Base-by-base conservation (phyloP, 2,888 invertebrate species). In the Cephus pulcher region DNA sequence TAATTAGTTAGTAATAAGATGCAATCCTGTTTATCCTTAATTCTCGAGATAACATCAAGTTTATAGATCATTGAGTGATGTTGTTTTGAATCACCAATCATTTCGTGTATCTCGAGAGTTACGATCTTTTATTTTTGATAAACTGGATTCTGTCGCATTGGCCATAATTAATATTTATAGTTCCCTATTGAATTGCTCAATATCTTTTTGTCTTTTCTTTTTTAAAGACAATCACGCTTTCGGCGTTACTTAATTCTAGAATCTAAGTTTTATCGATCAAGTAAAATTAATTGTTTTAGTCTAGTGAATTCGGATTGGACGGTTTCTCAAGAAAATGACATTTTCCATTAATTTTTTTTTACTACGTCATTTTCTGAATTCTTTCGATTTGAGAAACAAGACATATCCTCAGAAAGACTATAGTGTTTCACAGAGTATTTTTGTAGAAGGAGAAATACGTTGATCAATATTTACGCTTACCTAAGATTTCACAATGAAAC, bases 401-500 rank as follows among this genome's bases (percentile, higher is more conserved):
- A 56, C 40, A 56, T 23, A 40, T 56, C 40, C 40, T 56, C 15
- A 9, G 40, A 9, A 15, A 23, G 40, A 56, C 40, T 56, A 56
- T 23, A 56, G 40, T 23, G 40, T 56, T 56, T 56, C 1, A 56
- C 40, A 56, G 40, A 56, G 4, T 56, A 56, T 56, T 56, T 56
- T 56, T 56, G 2, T 56, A 56, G 40, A 56, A 56, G 4, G 23
- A 56, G 23, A 56, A 56, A 23, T 23, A 23, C 6, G 40, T 56
- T 56, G 40, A 56, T 56, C 23, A 56, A 23, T 56, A 30, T 71
- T 71, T 71, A 71, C 37, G 34, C 74, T 74, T 74, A 34, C 74
- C 34, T 68, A 30, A 76, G 32, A 33, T 69, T 33, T 81, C 80
- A 80, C 76, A 76, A 80, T 80, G 69, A 75, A 76, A 74, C 80